Evolutionary conservation across 1,140 invertebrate genomes (phyloP), one percentile per base, ranked within the genome.

Genomic region (Ostrea edulis): DNA sequence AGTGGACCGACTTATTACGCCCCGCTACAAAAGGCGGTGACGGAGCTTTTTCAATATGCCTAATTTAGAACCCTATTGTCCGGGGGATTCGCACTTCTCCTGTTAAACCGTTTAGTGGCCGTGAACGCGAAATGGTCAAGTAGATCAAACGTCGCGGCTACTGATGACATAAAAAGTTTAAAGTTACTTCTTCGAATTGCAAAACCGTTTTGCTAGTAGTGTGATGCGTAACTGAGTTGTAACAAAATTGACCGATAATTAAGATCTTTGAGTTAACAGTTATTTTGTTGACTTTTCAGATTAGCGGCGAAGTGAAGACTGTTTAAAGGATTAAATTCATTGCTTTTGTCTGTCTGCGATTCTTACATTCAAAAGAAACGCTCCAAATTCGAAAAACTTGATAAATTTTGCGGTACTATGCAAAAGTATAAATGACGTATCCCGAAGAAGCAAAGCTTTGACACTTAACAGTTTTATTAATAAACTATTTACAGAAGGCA

Each of bases 31-130:
- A 71, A 71, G 68, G 68, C 68, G 68, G 22, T 71, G 25, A 71
- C 68, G 25, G 68, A 25, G 22, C 68, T 71, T 71, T 71, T 71
- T 71, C 68, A 71, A 71, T 71, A 71, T 71, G 68, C 68, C 68
- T 71, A 71, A 71, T 71, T 71, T 71, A 71, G 68, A 71, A 4
- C 8, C 68, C 68, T 2, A 29, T 71, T 71, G 68, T 71, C 25
- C 22, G 25, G 8, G 22, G 25, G 68, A 12, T 71, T 71, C 68
- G 29, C 68, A 71, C 68, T 25, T 71, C 68, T 71, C 68, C 68
- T 62, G 58, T 62, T 62, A 62, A 62, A 62, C 8, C 68, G 68
- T 71, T 71, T 71, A 71, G 22, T 71, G 12, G 68, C 25, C 22
- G 68, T 71, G 22, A 71, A 71, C 68, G 68, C 35, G 12, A 71